Conservation (phyloP, 2,797 vertebrate genomes). For the Acropternis orthonyx region DNA sequence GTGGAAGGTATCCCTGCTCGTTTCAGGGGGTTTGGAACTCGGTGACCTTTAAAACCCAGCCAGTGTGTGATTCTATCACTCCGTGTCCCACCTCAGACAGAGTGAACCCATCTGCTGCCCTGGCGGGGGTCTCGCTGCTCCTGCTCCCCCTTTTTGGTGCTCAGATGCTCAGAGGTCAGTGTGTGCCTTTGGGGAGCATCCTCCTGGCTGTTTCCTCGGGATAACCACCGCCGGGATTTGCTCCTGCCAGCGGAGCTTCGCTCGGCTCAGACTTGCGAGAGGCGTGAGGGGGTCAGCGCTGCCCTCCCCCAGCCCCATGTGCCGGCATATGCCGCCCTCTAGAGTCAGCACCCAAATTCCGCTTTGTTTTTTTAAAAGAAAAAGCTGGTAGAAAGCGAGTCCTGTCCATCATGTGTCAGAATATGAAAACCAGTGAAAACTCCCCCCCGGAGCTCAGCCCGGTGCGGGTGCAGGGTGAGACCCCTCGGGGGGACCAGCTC, state of each 20-base stretch:
- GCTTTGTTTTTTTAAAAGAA: neutral
- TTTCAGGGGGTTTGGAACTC: neutral
- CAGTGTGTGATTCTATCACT: fast-evolving
- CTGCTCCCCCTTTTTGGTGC: neutral
- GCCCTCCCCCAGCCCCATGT: neutral
- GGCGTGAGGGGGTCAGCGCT: neutral
- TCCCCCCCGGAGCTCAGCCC: fast-evolving
- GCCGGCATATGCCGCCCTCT: conserved; percentile 66
- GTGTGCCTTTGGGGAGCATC: neutral
- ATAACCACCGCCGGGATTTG: no score
- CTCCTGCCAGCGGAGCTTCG: neutral
- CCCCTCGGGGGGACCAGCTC: neutral
- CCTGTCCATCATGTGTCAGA: neutral
- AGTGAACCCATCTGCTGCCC: neutral
- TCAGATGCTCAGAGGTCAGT: neutral
- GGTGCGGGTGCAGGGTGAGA: neutral
- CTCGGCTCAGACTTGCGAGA: fast-evolving
- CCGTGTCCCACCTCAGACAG: neutral
- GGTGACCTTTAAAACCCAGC: neutral
- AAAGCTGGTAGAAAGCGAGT: neutral
- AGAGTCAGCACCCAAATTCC: neutral
- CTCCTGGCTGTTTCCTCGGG: neutral
- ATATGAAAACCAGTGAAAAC: neutral
- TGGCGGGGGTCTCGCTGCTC: fast-evolving
- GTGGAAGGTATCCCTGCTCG: fast-evolving